Evolutionary conservation across 30 jellyfish, hydroid and myxozoan genomes (phyloP), one percentile per base, ranked within the genome.

Genomic region (Nemopilema nomurai): DNA sequence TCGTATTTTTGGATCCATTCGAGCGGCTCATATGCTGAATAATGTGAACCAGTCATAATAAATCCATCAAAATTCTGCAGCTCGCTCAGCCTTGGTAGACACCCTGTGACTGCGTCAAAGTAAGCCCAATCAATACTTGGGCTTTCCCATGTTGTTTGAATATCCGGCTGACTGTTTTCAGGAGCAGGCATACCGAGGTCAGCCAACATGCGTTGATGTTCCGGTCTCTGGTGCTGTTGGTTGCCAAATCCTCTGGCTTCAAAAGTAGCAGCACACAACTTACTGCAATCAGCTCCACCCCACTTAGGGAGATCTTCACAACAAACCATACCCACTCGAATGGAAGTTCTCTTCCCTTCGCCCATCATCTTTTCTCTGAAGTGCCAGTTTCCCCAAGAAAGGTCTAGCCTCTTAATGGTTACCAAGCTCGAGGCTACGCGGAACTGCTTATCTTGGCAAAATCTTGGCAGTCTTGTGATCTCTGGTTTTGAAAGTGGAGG

Each of bases 31-130:
- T 90, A 90, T 20, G 69, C 99, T 8, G 97, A 90, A 74, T 95
- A 86, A 64, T 85, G 96, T 7, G 99, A 95, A 31, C 99, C 99
- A 24, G 92, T 70, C 63, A 95, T 26, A 1, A 95, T 41, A 71
- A 89, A 88, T n/a, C 97, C 99, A 63, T 86, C 80, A 68, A 51
- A 89, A 16, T 78, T 79, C 1, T 79, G 27, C 17, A 92, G 64
- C 21, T 75, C 89, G 17, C 68, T 78, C 26, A n/a, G 69, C 0
- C 52, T 49, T 19, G 98, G 98, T 26, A 91, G 85, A 1, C 81
- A 77, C 23, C 91, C 96, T 28, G 85, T 49, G 13, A 88, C 85
- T 18, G 94, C 96, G 21, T 73, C 62, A 51, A 91, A 32, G 28
- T 63, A 51, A 8, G 32, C 77, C 74, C 76, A 84, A 31, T 84